These are phyloP conservation scores for Bubo blakistoni DNA, from an alignment of 2,113 vertebrate species.

Conservation along the genomic window DNA sequence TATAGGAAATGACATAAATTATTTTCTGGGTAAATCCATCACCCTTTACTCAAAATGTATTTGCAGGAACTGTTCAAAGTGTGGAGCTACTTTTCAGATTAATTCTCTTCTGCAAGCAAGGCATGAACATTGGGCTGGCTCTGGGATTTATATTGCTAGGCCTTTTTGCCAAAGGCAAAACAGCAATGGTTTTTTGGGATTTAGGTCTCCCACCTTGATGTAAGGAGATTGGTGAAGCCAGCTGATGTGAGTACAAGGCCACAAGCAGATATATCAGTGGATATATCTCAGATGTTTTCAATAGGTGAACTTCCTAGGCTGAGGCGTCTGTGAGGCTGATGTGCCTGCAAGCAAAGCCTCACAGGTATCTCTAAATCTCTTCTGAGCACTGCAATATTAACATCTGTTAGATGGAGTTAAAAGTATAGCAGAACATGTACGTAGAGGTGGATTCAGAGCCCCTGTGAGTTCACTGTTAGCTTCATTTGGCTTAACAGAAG, in stretches of 20 bases:
- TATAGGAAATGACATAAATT: background rate
- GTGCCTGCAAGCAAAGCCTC: background rate
- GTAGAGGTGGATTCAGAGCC: background rate
- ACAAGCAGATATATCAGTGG: background rate
- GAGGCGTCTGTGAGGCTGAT: background rate
- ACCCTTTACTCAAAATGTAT: background rate
- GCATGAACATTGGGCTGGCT: too few relatives aligned
- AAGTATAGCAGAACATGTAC: background rate
- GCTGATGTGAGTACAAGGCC: background rate
- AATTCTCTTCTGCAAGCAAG: background rate
- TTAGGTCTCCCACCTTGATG: background rate
- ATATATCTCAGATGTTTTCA: background rate
- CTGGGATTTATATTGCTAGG: background rate
- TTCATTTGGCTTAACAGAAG: background rate
- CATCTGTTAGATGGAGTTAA: background rate
- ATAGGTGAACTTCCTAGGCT: background rate
- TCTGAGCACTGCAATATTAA: background rate
- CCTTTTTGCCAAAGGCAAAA: background rate
- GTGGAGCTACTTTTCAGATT: background rate
- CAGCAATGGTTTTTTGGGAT: background rate
- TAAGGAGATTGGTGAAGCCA: background rate
- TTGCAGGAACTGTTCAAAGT: background rate
- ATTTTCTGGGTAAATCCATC: background rate
- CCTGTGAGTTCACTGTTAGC: background rate
- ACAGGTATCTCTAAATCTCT: background rate